phyloP scores from a whole-genome alignment of 2,888 invertebrate species.

The Heliconius charithonia region DNA sequence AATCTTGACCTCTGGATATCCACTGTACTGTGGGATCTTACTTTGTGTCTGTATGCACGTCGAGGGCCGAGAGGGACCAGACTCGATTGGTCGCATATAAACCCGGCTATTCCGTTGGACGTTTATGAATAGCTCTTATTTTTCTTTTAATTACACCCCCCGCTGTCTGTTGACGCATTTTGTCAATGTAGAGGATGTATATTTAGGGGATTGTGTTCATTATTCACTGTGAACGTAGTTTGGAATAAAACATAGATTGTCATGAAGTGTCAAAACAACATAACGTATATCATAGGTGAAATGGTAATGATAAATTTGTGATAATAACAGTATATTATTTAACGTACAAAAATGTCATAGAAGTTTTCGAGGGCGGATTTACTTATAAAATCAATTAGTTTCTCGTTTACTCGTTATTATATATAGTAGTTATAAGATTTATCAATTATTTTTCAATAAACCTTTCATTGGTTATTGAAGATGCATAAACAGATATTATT shows the following conservation, averaged over 20 bases:
- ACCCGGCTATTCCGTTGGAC: slow-evolving; percentile 73
- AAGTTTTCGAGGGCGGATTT: rapidly evolving
- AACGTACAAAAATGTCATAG: neutral
- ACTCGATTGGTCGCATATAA: slow-evolving; percentile 65
- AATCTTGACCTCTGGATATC: slow-evolving; percentile 54
- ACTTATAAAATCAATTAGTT: no score
- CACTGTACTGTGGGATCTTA: slow-evolving; percentile 39
- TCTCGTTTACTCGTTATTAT: neutral
- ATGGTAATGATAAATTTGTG: neutral
- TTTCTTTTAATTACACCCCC: slow-evolving; percentile 81
- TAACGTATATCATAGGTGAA: neutral
- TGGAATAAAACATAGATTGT: neutral
- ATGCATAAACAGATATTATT: no score
- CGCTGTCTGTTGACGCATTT: slow-evolving; percentile 63
- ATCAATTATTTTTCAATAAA: no score
- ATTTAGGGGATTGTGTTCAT: slow-evolving; percentile 14
- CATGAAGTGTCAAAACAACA: neutral
- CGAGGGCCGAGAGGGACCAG: slow-evolving; percentile 54
- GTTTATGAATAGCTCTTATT: slow-evolving; percentile 82
- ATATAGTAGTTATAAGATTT: no score
- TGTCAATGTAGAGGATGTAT: slow-evolving; percentile 32
- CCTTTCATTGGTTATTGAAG: no score
- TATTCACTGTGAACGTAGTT: slow-evolving; percentile 12
- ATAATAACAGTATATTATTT: neutral
- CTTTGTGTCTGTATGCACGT: slow-evolving; percentile 45